Conservation (phyloP, 2,888 invertebrate genomes). For the Oscheius sp. region DNA sequence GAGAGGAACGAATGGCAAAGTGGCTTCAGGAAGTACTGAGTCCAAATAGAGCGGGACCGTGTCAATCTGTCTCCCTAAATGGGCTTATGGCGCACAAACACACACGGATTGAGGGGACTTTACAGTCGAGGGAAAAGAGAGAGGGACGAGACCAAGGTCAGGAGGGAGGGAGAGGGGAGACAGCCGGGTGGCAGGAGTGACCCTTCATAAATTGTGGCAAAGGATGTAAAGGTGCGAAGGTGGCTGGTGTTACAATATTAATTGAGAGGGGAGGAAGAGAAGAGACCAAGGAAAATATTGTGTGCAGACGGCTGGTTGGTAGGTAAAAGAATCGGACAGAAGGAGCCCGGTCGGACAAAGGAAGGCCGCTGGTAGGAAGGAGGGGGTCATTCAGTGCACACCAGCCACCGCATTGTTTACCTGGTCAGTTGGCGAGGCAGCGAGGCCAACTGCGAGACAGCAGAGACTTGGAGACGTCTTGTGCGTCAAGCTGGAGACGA, state of each 20-base stretch:
- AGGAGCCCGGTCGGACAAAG: conserved; percentile 22
- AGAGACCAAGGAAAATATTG: neutral
- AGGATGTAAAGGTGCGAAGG: conserved; percentile 31
- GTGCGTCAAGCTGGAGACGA: conserved; percentile 15
- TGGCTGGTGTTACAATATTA: conserved; percentile 25
- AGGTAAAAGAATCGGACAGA: conserved; percentile 29
- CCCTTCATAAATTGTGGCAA: conserved; percentile 20
- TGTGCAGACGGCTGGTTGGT: conserved; percentile 32
- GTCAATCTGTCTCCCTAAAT: conserved; percentile 36
- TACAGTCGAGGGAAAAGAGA: neutral
- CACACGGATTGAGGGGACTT: neutral
- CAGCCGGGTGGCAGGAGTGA: neutral
- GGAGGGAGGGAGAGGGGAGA: neutral
- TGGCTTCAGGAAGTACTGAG: conserved; percentile 28
- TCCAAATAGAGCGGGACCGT: conserved; percentile 28
- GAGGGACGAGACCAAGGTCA: conserved; percentile 17
- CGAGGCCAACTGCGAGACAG: neutral
- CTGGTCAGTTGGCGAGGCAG: conserved; percentile 25
- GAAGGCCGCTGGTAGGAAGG: conserved; percentile 37
- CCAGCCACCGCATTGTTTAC: conserved; percentile 36
- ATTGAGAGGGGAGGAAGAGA: neutral
- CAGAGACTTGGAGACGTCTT: conserved; percentile 21
- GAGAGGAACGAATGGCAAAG: conserved; percentile 1
- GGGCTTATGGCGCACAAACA: conserved; percentile 30
- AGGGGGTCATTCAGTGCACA: conserved; percentile 33